phyloP scores from a whole-genome alignment of 2,113 vertebrate species.

The Pseudopodoces humilis region DNA sequence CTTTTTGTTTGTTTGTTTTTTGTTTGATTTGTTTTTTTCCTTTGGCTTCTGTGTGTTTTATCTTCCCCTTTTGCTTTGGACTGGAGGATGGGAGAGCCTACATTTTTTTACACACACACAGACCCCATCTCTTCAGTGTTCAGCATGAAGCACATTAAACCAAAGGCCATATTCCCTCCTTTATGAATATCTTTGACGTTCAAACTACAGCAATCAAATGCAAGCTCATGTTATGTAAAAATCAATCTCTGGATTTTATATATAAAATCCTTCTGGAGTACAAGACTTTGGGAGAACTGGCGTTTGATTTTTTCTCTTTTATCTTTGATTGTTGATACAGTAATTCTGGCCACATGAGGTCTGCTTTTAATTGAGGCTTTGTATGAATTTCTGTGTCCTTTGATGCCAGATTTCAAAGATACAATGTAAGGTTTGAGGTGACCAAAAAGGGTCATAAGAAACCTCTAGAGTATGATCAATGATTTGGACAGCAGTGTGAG shows the following conservation, averaged over 20 bases:
- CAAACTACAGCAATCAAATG: neutral
- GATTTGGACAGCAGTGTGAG: neutral
- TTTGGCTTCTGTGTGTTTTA: neutral
- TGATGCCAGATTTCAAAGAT: slow-evolving; percentile 47
- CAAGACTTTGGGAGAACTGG: neutral
- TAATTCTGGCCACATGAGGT: neutral
- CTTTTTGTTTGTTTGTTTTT: neutral
- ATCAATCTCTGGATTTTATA: neutral
- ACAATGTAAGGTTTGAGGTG: neutral
- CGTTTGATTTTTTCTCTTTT: slow-evolving; percentile 48
- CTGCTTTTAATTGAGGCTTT: slow-evolving; percentile 45
- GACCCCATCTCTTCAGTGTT: neutral
- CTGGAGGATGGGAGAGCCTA: neutral
- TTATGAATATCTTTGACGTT: neutral
- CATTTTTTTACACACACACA: neutral
- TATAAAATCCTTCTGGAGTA: neutral
- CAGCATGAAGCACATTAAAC: neutral
- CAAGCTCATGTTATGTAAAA: neutral
- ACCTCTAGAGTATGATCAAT: neutral
- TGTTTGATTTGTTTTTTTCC: neutral
- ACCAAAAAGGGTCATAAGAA: neutral
- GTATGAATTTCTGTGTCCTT: slow-evolving; percentile 21
- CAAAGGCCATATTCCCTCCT: neutral
- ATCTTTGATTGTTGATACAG: slow-evolving; percentile 21
- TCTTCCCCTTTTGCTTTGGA: neutral